Base-by-base conservation (phyloP, 2,797 vertebrate species). In the Hoplostethus mediterraneus region DNA sequence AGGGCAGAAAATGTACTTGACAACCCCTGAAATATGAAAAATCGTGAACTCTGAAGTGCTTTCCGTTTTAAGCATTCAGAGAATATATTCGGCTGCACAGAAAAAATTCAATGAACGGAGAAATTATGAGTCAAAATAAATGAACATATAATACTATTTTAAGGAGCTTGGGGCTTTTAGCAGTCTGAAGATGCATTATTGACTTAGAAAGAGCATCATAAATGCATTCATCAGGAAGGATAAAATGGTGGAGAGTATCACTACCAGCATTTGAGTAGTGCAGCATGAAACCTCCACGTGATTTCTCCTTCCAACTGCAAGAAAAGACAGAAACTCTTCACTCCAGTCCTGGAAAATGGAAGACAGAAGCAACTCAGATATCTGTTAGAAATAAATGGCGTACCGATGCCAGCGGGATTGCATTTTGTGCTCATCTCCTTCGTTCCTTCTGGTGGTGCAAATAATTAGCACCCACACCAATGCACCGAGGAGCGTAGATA, bases 151-250 rank as follows among this genome's bases (percentile, higher is more conserved):
- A 48, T 48, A 16, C 83, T 90, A 88, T 87, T 90, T 88, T 69
- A 56, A 65, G 74, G 69, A 58, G 47, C 54, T 8, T 8, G 52
- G 49, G 42, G 84, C 82, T 87, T 84, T 91, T 73, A 72, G 61
- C 54, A 67, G 57, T 74, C 40, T 75, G 48, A 71, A 77, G 76
- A 85, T 90, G 56, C 60, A 88, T 85, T 84, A 87, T 81, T 90
- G 66, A 88, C 80, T 71, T 64, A 82, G 70, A 73, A 75, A 67
- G 60, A 79, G 9, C 16, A 67, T 60, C 78, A 86, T 67, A 81
- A 72, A 84, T 82, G 67, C 52, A 83, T 81, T 82, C 16, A 84
- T 81, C 63, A 67, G 31, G 36, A 54, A 6, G 48, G 47, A 49
- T 67, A 52, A 72, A 66, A 67, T 38, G 72, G 68, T 70, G 51